Conservation (phyloP, 1,140 invertebrate genomes). For the Lepidostoma basale region DNA sequence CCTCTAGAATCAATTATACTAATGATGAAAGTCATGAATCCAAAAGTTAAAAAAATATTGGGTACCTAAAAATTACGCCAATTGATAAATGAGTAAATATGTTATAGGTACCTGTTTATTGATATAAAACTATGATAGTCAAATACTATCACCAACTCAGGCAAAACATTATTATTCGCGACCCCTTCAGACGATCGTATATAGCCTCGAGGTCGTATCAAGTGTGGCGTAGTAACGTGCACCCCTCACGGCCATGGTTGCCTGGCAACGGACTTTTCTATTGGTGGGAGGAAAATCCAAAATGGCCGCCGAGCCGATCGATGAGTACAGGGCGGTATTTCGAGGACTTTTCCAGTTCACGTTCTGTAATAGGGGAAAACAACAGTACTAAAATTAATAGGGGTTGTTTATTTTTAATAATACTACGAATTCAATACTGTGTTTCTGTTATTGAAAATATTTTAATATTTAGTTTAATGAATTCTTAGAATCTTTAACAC, state of each 20-base stretch:
- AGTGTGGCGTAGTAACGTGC: background rate
- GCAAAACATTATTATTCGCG: too few species aligned
- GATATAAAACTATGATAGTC: too few species aligned
- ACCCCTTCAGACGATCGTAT: too few species aligned
- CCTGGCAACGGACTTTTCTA: constrained; percentile 39
- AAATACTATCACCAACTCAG: too few species aligned
- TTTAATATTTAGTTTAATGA: background rate
- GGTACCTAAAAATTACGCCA: too few species aligned
- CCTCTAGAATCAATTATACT: too few species aligned
- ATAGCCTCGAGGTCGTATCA: constrained; percentile 2
- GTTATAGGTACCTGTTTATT: too few species aligned
- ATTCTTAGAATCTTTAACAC: too few species aligned
- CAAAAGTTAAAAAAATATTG: too few species aligned
- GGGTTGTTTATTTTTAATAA: background rate
- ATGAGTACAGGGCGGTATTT: constrained; percentile 14
- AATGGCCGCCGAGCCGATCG: constrained; percentile 41
- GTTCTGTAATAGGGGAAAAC: background rate
- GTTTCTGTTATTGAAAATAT: background rate
- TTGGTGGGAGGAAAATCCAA: constrained; percentile 44
- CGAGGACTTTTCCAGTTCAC: constrained; percentile 7
- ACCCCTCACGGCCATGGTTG: constrained; percentile 30
- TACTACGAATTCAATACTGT: background rate
- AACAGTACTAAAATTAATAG: background rate
- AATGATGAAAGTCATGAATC: too few species aligned
- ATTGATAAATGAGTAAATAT: too few species aligned